Evolutionary conservation across 1,140 invertebrate species (phyloP), one percentile per base, ranked within the genome.

Genomic region (Panagrolaimus sp.): DNA sequence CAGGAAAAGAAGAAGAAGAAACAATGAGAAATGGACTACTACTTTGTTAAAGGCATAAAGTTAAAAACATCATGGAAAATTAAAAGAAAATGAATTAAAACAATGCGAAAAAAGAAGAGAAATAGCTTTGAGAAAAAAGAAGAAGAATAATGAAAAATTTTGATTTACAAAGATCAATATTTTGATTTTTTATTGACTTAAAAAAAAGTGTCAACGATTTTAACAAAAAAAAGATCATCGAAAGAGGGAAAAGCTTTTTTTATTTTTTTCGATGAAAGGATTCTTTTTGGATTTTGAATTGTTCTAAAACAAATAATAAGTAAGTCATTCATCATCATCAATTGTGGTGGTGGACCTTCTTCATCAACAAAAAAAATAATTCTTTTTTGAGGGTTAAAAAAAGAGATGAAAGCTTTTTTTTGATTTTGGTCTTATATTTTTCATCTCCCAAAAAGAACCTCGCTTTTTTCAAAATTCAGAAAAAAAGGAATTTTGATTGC

Each of bases 341-440:
- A 24, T 21, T 52, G n/a, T 3, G 15, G 24, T 55, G 12, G 28
- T 21, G 21, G 21, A 58, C 8, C 2, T 4, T 10, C 5, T 1
- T 14, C 46, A 52, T 26, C 21, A 58, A 58, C 15, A 58, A 58
- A 12, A 58, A 58, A 28, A 12, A 46, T n/a, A 52, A 52, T n/a
- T 52, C 48, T n/a, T 52, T 24, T 12, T 24, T 9, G 21, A 21
- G 14, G 52, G 17, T 58, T 10, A 21, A 58, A 21, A 10, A 58
- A 58, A 26, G 17, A 26, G 8, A 26, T 12, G 52, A n/a, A 58
- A 12, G 17, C 52, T 58, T n/a, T 58, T 58, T 48, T 48, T 48
- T 48, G 47, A 48, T 5, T 10, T n/a, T 46, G 45, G 45, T 46
- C 9, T 46, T 46, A 10, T 9, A 46, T 10, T 10, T 48, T 48